A percentile compares a stretch with the other conserved stretches of the same genome.
Conservation (phyloP, 2,797 vertebrate species). For the Channa striata region DNA sequence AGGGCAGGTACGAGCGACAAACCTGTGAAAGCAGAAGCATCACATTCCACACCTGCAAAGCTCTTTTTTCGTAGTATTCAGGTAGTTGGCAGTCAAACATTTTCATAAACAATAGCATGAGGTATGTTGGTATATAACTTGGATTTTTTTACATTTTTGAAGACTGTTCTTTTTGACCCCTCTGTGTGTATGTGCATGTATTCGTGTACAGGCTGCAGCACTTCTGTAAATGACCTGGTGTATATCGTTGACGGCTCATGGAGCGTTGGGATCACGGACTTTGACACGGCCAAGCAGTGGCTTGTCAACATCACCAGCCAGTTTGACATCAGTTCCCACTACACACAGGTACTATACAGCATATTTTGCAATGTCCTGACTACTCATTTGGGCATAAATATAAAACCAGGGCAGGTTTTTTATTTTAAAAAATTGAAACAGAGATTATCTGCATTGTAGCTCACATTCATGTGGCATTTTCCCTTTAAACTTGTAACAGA, state of each 20-base stretch:
- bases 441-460: not conserved
- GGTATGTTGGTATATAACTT: not conserved
- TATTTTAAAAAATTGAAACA: not conserved
- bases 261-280: conserved; percentile 85
- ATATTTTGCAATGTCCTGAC: not conserved
- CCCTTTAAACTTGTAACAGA: not conserved
- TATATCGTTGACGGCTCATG: conserved; percentile 88
- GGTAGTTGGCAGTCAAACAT: not conserved
- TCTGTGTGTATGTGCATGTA: not conserved
- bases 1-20: conserved; percentile 75
- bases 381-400: no score
- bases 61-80: no score
- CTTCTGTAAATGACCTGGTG: conserved; percentile 87
- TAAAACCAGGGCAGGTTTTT: not conserved
- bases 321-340: conserved; percentile 84
- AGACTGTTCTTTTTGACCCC: not conserved
- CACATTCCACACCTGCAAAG: not conserved
- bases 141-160: not conserved
- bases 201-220: conserved; percentile 83
- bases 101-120: not conserved
- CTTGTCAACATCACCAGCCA: conserved; percentile 86
- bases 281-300: conserved; percentile 87
- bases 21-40: not conserved
- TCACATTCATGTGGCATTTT: not conserved
- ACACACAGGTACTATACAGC: conserved; percentile 76